Evolutionary conservation across 2,888 invertebrate species (phyloP).

Genomic region (Acanthoscelides obtectus): DNA sequence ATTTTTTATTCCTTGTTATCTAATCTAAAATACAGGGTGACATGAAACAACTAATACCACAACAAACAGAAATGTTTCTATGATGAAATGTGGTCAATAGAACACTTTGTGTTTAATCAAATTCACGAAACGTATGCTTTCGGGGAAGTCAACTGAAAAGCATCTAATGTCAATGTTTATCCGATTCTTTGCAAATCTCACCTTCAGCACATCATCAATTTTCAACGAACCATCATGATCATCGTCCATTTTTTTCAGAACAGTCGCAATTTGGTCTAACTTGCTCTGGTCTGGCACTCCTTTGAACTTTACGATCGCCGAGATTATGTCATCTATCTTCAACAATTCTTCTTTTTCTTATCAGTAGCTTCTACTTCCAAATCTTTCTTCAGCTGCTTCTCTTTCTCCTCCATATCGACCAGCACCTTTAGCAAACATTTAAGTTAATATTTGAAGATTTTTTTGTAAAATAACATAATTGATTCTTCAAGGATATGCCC

Average conservation of each 20-base stretch:
- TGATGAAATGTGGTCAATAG: too few relatives aligned
- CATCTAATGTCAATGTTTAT: neutral
- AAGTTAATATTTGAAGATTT: neutral
- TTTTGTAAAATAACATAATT: too few relatives aligned
- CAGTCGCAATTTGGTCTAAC: constrained; percentile 74
- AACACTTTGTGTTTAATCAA: too few relatives aligned
- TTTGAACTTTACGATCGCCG: constrained; percentile 74
- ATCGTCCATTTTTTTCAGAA: constrained; percentile 83
- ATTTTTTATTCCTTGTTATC: too few relatives aligned
- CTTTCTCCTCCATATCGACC: constrained; percentile 70
- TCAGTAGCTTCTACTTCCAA: constrained; percentile 43
- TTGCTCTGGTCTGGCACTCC: constrained; percentile 81
- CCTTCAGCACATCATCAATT: constrained; percentile 91
- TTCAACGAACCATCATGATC: constrained; percentile 93
- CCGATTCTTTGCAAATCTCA: constrained; percentile 45
- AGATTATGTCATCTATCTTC: constrained; percentile 85
- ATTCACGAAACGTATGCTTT: too few relatives aligned
- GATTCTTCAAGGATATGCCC: too few relatives aligned
- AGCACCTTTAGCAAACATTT: constrained; percentile 48
- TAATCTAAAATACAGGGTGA: too few relatives aligned
- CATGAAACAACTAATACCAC: too few relatives aligned
- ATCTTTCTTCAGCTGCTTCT: constrained; percentile 59
- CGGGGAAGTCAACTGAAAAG: constrained; percentile 2
- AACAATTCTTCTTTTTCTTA: constrained; percentile 60
- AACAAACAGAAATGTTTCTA: too few relatives aligned